Base-by-base conservation (phyloP, 2,888 invertebrate species). In the Rhamnusium bicolor region DNA sequence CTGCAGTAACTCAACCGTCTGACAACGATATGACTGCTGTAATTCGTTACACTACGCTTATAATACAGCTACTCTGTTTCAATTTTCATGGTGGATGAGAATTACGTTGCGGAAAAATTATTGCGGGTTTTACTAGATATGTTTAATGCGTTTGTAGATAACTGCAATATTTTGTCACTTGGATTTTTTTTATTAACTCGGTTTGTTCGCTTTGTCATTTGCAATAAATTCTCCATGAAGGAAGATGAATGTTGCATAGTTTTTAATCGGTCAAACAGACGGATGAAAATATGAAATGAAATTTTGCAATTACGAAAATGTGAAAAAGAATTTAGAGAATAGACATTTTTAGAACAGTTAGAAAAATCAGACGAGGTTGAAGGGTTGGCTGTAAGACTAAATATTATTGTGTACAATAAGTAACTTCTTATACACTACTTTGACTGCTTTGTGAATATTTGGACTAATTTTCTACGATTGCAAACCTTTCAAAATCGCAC, bases 21-120 rank as follows among this genome's bases (percentile, higher is more conserved):
- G 18, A 18, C 58, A 18, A 29, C 58, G 32, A 32, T 24, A 32
- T 32, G 58, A 29, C 58, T 29, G 24, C 29, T 16, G 18, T 58
- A 32, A 29, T 40, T 56, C 27, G 56, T 56, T 29, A 54, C 56
- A 29, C 56, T 14, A 29, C 27, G 29, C 16, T 27, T 29, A 14
- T 18, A 56, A 29, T 29, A 14, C 56, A 56, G 14, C 29, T 29
- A 29, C 29, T 56, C 56, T 19, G 29, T 56, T 29, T 32, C 58
- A 58, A 58, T 32, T 58, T 58, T 58, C 54, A 54, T 54, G 54
- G 54, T 21, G 12, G 6, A 58, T 19, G 29, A 18, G 18, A 40
- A 58, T 58, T 58, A 18, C 58, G 18, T 58, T 58, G 10, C 12
- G 32, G 58, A 10, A 32, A 58, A 58, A 58, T 58, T 32, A 58